phyloP scores from a whole-genome alignment of 2,113 vertebrate species.

The Mionectes macconnelli region DNA sequence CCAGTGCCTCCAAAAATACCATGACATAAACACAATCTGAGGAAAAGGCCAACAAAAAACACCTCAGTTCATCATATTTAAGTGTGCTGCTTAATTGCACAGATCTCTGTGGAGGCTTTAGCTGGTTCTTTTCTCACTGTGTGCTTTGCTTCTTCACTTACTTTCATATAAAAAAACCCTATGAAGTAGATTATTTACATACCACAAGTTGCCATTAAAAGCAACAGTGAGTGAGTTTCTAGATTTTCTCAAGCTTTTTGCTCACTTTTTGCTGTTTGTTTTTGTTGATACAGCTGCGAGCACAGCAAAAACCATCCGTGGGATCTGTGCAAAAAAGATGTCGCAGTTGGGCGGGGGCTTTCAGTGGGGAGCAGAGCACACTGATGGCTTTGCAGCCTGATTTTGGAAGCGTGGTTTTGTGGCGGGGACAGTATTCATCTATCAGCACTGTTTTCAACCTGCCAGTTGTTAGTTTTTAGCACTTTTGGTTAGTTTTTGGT shows the following conservation, averaged over 20 bases:
- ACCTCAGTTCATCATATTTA: neutral
- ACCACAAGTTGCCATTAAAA: neutral
- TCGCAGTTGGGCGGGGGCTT: neutral
- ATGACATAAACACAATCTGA: neutral
- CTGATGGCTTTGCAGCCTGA: neutral
- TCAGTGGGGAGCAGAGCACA: neutral
- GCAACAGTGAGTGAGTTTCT: neutral
- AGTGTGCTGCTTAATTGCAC: neutral
- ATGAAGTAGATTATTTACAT: neutral
- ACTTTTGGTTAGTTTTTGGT: neutral
- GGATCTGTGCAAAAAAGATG: neutral
- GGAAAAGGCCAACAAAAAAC: neutral
- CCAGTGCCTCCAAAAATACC: neutral
- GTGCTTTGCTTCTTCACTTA: neutral
- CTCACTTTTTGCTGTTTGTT: neutral
- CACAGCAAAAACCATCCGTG: neutral
- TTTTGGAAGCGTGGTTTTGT: neutral
- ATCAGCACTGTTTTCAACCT: accelerated
- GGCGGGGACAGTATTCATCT: neutral
- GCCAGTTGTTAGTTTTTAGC: neutral
- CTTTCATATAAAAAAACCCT: neutral
- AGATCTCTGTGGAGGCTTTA: neutral
- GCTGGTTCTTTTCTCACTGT: neutral
- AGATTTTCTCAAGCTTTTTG: neutral
- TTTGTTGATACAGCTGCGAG: neutral